A percentile compares a stretch with the other conserved stretches of the same genome.
Evolutionary conservation across 2,888 invertebrate species (phyloP).

Genomic region (Himalopsyche japonica): DNA sequence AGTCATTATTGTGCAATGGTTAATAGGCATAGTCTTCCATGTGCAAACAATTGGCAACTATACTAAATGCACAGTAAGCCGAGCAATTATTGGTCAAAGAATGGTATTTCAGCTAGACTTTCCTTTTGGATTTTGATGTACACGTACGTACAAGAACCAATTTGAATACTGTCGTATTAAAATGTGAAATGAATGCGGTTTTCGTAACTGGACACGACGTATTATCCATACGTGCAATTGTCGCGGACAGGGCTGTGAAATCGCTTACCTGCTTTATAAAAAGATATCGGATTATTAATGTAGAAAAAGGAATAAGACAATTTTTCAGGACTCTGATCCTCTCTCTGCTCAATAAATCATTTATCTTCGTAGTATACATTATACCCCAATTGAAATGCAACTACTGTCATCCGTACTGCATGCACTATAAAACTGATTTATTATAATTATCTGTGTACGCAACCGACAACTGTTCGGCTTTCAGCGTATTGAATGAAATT

Average conservation of each 20-base stretch:
- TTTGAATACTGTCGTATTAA: neutral
- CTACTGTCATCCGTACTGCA: neutral
- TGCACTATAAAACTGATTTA: neutral
- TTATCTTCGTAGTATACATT: no score
- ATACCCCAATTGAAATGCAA: no score
- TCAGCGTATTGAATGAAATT: no score
- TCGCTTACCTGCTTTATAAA: no score
- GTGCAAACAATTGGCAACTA: neutral
- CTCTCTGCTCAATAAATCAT: no score
- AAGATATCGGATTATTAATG: no score
- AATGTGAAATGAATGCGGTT: neutral
- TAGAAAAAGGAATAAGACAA: no score
- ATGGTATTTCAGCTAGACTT: no score
- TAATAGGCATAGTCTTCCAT: neutral
- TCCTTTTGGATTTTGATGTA: no score
- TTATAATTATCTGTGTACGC: neutral
- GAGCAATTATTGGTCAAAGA: neutral
- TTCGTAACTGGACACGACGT: neutral
- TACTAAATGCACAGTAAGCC: neutral
- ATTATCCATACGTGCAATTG: neutral
- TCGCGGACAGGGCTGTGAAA: no score
- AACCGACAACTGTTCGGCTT: neutral
- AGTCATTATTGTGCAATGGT: neutral
- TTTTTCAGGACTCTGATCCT: no score
- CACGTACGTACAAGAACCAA: neutral